Evolutionary conservation across 2,888 invertebrate genomes (phyloP).

Genomic region (Aelia acuminata): DNA sequence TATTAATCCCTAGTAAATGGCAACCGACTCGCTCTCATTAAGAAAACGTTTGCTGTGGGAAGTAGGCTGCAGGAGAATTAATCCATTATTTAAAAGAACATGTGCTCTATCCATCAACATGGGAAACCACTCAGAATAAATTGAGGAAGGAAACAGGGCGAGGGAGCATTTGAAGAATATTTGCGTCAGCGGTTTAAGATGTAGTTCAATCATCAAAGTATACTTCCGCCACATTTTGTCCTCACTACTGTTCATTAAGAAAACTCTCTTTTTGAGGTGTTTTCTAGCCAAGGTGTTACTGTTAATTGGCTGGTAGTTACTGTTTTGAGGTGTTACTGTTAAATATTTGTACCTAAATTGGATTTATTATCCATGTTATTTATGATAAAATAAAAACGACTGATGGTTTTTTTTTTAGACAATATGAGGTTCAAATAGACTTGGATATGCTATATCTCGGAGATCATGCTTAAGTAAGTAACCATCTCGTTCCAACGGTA

Average conservation of each 20-base stretch:
- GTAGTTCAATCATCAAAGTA: background rate
- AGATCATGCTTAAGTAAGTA: too few relatives aligned
- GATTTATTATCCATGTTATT: too few relatives aligned
- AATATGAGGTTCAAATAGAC: too few relatives aligned
- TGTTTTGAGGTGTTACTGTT: too few relatives aligned
- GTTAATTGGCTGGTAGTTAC: too few relatives aligned
- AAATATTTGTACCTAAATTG: background rate
- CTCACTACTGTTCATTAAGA: background rate
- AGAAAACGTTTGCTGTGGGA: background rate
- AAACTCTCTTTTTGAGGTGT: background rate
- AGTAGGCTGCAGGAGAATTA: background rate
- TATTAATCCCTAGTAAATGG: too few relatives aligned
- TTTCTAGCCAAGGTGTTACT: background rate
- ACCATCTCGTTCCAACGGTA: too few relatives aligned
- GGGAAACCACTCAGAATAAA: constrained; percentile 7
- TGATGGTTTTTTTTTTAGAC: too few relatives aligned
- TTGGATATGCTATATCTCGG: too few relatives aligned
- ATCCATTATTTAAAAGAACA: constrained; percentile 28
- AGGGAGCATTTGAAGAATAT: constrained; percentile 5
- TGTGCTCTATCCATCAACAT: constrained; percentile 18
- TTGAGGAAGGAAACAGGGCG: background rate
- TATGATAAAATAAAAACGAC: too few relatives aligned
- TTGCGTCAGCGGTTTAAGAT: background rate
- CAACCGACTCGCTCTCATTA: background rate
- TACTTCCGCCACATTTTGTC: background rate